Percentiles rank a stretch among this genome's conserved stretches.
Evolutionary conservation across 2,797 vertebrate genomes (phyloP).

Genomic region (Gallinago solitaria): DNA sequence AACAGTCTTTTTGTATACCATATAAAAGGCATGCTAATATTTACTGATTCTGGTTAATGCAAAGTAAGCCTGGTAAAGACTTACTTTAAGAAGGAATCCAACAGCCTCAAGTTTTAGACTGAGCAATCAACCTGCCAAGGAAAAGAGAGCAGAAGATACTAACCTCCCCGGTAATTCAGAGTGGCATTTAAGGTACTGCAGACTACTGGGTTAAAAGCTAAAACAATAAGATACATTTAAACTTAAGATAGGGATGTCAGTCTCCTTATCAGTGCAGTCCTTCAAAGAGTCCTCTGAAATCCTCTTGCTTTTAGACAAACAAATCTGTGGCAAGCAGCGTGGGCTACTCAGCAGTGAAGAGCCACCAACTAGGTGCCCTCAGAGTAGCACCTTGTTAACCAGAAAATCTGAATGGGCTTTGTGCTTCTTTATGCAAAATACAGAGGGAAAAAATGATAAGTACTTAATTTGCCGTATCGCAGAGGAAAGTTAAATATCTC

Average conservation of each 20-base stretch:
- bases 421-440: neutral
- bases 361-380: neutral
- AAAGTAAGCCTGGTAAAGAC: neutral
- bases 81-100: neutral
- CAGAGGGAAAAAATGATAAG: neutral
- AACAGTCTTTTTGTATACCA: neutral
- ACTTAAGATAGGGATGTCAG: slow-evolving; percentile 31
- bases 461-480: neutral
- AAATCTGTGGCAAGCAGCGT: neutral
- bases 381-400: neutral
- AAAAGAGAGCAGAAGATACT: neutral
- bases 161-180: neutral
- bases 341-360: neutral
- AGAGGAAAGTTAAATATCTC: neutral
- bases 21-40: neutral
- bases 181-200: neutral
- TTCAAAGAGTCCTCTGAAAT: slow-evolving; percentile 20
- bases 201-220: slow-evolving; percentile 19
- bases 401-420: neutral
- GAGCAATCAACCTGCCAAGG: neutral
- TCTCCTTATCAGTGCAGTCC: slow-evolving; percentile 23
- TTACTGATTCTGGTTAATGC: neutral
- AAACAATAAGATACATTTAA: slow-evolving; percentile 31
- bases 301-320: neutral
- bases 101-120: neutral